Evolutionary conservation across 2,888 invertebrate species (phyloP).

Genomic region (Ophion costatus): DNA sequence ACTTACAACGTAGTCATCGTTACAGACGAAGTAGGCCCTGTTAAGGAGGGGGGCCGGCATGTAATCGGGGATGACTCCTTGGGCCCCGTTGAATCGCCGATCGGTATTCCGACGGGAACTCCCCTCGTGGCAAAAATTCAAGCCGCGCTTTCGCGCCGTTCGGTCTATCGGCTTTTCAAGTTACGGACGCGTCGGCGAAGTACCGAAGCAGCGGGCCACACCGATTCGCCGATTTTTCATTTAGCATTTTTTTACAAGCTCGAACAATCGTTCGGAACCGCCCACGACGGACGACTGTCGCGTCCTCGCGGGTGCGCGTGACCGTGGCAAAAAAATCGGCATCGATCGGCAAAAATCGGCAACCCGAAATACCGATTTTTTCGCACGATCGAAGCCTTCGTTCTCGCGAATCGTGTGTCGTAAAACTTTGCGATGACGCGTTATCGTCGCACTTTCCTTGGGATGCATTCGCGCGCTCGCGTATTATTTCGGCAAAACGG

Average conservation of each 20-base stretch:
- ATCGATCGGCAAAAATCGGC: slow-evolving; percentile 36
- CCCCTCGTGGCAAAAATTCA: background rate
- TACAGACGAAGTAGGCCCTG: slow-evolving; percentile 81
- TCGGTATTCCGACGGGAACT: slow-evolving; percentile 17
- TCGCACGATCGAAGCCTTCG: background rate
- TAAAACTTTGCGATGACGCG: background rate
- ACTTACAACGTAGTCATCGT: slow-evolving; percentile 82
- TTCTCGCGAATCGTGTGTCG: background rate
- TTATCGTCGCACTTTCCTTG: slow-evolving; percentile 28
- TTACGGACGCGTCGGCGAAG: slow-evolving; percentile 58
- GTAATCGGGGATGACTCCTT: slow-evolving; percentile 51
- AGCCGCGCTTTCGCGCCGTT: background rate
- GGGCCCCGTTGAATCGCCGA: slow-evolving; percentile 9
- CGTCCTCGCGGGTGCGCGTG: background rate
- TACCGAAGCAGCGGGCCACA: slow-evolving; percentile 28
- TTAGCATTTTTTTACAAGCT: slow-evolving; percentile 46
- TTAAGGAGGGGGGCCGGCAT: slow-evolving; percentile 77
- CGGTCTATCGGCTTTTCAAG: slow-evolving; percentile 30
- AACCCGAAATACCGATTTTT: slow-evolving; percentile 19
- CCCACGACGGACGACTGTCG: background rate
- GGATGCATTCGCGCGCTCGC: slow-evolving; percentile 58
- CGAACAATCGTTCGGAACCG: background rate
- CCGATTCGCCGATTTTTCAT: slow-evolving; percentile 31
- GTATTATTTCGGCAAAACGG: slow-evolving; percentile 11
- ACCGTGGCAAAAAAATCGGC: background rate